Conservation (phyloP, 2,113 vertebrate species). For the Anolis carolinensis region DNA sequence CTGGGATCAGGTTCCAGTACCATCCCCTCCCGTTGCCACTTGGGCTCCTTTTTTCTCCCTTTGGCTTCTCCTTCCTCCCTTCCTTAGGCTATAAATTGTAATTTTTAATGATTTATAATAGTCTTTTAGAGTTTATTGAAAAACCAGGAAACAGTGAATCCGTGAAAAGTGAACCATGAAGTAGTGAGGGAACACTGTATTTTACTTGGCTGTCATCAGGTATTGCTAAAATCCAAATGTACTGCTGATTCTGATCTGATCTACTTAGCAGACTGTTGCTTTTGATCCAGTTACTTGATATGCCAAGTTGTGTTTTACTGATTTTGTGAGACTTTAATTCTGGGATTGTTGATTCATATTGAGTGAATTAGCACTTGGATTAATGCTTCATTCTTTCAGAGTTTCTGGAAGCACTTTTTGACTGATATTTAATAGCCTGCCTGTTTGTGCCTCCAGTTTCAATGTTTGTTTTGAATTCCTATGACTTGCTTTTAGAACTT, state of each 20-base stretch:
- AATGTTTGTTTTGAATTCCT: not conserved
- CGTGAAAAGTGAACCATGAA: too few relatives aligned
- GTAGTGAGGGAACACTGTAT: too few relatives aligned
- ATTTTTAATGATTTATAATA: too few relatives aligned
- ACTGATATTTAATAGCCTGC: not conserved
- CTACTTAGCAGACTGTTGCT: not conserved
- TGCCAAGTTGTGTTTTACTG: not conserved
- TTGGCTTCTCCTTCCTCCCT: too few relatives aligned
- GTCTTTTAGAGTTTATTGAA: too few relatives aligned
- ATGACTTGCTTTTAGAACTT: not conserved
- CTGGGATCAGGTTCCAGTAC: too few relatives aligned
- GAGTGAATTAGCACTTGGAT: slow-evolving; percentile 8
- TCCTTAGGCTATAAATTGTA: too few relatives aligned
- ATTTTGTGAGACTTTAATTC: not conserved
- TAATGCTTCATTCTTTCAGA: not conserved
- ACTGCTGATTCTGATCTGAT: not conserved
- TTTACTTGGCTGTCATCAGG: not conserved
- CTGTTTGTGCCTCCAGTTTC: not conserved
- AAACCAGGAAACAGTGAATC: too few relatives aligned
- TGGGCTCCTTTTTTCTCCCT: too few relatives aligned
- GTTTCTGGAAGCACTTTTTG: not conserved
- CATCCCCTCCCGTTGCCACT: too few relatives aligned
- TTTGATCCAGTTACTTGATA: not conserved
- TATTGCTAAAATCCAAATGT: not conserved
- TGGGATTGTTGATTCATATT: not conserved